Conservation (phyloP, 2,113 vertebrate genomes). For the Microcebus ravelobensis region DNA sequence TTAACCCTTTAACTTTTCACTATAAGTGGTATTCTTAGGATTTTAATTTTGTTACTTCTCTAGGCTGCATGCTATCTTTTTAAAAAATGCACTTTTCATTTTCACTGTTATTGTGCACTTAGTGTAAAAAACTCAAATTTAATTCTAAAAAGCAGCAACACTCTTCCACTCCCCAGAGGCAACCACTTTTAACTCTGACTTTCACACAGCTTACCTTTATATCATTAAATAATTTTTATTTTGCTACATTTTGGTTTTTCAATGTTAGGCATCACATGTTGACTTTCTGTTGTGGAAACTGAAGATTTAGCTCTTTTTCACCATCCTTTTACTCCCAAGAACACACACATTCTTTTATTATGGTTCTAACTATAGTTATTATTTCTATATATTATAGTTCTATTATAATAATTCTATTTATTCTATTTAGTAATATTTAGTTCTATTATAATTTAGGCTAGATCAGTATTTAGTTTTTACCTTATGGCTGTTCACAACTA, state of each 20-base stretch:
- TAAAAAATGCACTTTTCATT: neutral
- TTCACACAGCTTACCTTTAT: neutral
- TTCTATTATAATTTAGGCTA: neutral
- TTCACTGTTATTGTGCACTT: neutral
- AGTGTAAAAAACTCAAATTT: constrained; percentile 12
- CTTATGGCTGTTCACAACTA: constrained; percentile 13
- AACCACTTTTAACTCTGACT: constrained; percentile 3
- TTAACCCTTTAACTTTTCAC: neutral
- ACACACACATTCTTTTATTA: neutral
- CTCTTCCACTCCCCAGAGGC: neutral
- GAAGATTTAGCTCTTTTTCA: constrained; percentile 18
- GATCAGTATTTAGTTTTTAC: neutral
- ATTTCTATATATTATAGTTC: too few relatives aligned
- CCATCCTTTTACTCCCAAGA: neutral
- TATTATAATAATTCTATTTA: neutral
- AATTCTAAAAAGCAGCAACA: neutral
- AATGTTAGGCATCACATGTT: neutral
- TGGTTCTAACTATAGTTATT: neutral
- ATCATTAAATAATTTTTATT: constrained; percentile 42
- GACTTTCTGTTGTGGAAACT: neutral
- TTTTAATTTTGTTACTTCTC: constrained; percentile 47
- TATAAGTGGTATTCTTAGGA: neutral
- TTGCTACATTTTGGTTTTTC: constrained; percentile 28
- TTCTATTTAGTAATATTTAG: neutral
- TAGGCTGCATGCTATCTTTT: constrained; percentile 3